phyloP scores from a whole-genome alignment of 1,140 invertebrate species.

The Papilio helenus region DNA sequence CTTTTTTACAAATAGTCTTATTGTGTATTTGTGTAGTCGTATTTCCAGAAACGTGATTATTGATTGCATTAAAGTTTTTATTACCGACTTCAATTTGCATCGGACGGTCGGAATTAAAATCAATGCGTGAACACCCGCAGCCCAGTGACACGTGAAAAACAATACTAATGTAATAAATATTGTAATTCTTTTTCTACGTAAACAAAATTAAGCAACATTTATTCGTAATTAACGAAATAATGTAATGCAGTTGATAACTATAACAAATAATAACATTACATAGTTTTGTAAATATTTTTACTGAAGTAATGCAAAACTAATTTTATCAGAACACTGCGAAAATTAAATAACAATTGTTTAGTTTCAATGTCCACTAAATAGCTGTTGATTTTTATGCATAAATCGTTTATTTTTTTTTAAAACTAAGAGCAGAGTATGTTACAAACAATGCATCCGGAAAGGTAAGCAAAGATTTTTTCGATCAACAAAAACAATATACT shows the following conservation, averaged over 20 bases:
- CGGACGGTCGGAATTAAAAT: background rate
- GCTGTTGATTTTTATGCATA: no score
- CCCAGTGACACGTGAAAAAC: background rate
- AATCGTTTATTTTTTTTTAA: background rate
- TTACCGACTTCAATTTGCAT: background rate
- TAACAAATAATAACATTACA: no score
- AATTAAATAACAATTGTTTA: no score
- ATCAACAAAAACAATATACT: slow-evolving; percentile 10
- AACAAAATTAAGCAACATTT: slow-evolving; percentile 5
- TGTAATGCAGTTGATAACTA: background rate
- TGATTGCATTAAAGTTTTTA: background rate
- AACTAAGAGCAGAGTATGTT: background rate
- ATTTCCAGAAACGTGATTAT: background rate
- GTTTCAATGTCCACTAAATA: no score
- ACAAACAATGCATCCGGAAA: slow-evolving; percentile 1
- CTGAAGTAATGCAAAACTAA: background rate
- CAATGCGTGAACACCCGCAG: background rate
- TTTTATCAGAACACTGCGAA: no score
- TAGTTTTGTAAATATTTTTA: background rate
- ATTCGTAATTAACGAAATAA: background rate
- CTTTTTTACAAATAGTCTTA: no score
- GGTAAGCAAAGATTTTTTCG: background rate
- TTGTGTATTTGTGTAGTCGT: background rate
- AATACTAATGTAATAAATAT: background rate
- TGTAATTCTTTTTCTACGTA: background rate